Conservation (phyloP, 2,113 vertebrate species). For the Cinclus cinclus region DNA sequence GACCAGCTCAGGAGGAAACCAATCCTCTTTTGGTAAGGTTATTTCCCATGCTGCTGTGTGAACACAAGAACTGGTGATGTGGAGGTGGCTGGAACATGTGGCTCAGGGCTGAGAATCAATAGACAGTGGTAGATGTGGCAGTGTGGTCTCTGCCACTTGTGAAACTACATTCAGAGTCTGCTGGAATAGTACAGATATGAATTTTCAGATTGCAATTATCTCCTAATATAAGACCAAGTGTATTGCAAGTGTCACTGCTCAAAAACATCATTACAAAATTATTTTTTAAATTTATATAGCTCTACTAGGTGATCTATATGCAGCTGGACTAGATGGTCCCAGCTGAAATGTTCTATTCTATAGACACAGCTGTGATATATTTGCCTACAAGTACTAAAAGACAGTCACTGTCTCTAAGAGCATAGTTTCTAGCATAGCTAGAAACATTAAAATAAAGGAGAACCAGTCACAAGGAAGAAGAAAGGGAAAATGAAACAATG, state of each 20-base stretch:
- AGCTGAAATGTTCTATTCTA: not conserved
- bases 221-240: not conserved
- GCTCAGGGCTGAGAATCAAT: not conserved
- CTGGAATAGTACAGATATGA: not conserved
- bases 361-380: not conserved
- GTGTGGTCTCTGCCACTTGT: not conserved
- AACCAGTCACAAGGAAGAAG: not conserved
- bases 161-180: not conserved
- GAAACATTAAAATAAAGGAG: not conserved
- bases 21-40: not conserved
- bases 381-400: not conserved
- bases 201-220: not conserved
- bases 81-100: not conserved
- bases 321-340: not conserved
- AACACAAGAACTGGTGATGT: not conserved
- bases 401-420: not conserved
- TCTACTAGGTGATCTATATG: not conserved
- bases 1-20: not conserved
- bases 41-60: not conserved
- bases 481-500: slow-evolving; percentile 27
- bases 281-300: not conserved
- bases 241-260: not conserved
- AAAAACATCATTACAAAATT: not conserved
- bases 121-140: not conserved
- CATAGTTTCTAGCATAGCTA: not conserved